Conservation (phyloP, 2,888 invertebrate species). For the Tipula helvola region DNA sequence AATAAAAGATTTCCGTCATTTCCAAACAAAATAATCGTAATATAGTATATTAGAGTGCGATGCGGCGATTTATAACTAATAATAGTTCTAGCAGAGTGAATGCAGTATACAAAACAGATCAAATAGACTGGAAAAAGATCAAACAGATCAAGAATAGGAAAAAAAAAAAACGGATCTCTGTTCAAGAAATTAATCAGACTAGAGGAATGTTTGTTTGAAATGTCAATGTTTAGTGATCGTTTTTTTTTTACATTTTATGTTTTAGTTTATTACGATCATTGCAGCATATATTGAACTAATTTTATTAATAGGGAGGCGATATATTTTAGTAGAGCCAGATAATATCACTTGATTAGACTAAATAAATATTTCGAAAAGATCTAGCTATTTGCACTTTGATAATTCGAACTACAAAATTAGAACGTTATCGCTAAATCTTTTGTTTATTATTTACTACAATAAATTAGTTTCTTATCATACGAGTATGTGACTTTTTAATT, state of each 20-base stretch:
- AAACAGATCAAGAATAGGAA: neutral
- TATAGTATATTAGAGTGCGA: no score
- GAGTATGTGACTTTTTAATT: neutral
- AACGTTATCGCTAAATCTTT: neutral
- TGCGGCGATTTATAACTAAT: neutral
- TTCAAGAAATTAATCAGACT: neutral
- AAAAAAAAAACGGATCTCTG: neutral
- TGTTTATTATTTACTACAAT: neutral
- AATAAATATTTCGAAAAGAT: neutral
- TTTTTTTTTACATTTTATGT: neutral
- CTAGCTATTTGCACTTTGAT: neutral
- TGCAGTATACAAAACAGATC: neutral
- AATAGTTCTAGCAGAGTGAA: neutral
- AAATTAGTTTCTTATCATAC: neutral
- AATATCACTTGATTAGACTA: neutral
- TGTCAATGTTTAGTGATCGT: neutral
- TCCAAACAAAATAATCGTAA: no score
- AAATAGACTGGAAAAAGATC: neutral
- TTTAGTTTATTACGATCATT: neutral
- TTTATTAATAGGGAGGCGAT: neutral
- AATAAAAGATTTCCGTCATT: neutral
- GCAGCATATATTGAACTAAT: neutral
- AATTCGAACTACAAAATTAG: neutral
- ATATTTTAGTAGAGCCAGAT: neutral
- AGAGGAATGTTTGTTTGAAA: neutral